Conservation (phyloP, 1,140 invertebrate genomes). For the Hylyphantes graminicola region DNA sequence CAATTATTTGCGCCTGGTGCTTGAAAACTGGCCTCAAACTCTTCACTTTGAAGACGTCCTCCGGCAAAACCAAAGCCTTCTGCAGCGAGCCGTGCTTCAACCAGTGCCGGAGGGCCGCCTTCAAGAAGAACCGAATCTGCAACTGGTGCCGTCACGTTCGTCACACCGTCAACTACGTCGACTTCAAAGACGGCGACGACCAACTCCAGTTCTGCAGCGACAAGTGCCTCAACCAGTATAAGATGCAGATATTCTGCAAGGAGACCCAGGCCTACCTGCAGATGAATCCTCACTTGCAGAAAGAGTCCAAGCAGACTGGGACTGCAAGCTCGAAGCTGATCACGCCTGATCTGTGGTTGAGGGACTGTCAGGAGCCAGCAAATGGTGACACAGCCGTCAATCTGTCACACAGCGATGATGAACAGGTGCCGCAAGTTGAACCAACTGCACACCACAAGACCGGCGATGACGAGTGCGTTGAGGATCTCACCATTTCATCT, state of each 20-base stretch:
- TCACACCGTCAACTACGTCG: conserved; percentile 91
- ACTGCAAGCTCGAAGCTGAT: conserved; percentile 73
- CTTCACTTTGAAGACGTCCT: conserved; percentile 67
- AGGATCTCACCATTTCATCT: conserved; percentile 24
- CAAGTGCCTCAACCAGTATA: conserved; percentile 94
- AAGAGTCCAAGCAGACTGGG: conserved; percentile 56
- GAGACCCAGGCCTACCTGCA: conserved; percentile 90
- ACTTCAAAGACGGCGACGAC: conserved; percentile 77
- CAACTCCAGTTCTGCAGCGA: conserved; percentile 77
- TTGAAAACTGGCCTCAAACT: conserved; percentile 69
- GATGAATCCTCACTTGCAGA: conserved; percentile 76
- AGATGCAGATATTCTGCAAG: conserved; percentile 94
- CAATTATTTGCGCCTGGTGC: conserved; percentile 71
- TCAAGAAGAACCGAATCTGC: conserved; percentile 89
- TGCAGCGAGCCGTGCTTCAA: conserved; percentile 91
- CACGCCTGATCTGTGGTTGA: conserved; percentile 87
- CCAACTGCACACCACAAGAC: not conserved
- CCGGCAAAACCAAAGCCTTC: conserved; percentile 71
- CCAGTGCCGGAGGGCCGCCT: conserved; percentile 85
- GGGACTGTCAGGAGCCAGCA: conserved; percentile 69
- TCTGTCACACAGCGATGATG: not conserved
- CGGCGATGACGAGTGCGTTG: conserved; percentile 8
- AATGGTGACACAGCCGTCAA: conserved; percentile 6
- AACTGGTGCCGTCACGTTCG: conserved; percentile 92
- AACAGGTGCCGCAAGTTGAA: not conserved